Percentiles rank a stretch among this genome's conserved stretches.
Evolutionary conservation across 2,888 invertebrate species (phyloP).

Genomic region (Apotomis turbidana): DNA sequence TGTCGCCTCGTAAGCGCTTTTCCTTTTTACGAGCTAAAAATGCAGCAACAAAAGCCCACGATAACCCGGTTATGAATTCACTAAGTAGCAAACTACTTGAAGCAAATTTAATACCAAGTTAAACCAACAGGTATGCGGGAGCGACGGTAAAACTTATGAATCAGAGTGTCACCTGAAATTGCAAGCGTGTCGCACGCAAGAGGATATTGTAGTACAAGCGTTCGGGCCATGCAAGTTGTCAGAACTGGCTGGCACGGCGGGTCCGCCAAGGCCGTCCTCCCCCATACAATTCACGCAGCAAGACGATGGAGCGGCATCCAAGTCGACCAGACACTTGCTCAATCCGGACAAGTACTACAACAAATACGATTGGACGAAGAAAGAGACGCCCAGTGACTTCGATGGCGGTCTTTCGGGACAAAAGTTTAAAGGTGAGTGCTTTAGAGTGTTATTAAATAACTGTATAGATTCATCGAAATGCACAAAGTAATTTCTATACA

Average conservation of each 20-base stretch:
- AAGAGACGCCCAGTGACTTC: slow-evolving; percentile 79
- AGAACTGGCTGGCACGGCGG: slow-evolving; percentile 88
- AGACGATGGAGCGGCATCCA: slow-evolving; percentile 89
- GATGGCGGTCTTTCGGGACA: slow-evolving; percentile 71
- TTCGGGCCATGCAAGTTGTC: slow-evolving; percentile 90
- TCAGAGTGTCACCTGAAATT: slow-evolving; percentile 92
- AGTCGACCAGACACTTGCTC: slow-evolving; percentile 91
- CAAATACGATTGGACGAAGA: slow-evolving; percentile 84
- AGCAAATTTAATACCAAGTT: slow-evolving; percentile 30
- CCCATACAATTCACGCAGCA: slow-evolving; percentile 91
- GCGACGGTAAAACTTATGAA: slow-evolving; percentile 91
- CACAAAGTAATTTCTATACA: no score
- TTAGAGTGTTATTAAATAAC: neutral
- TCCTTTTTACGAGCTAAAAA: neutral
- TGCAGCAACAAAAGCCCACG: slow-evolving; percentile 5
- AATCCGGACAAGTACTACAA: slow-evolving; percentile 87
- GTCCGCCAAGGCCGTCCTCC: slow-evolving; percentile 90
- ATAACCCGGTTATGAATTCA: slow-evolving; percentile 19
- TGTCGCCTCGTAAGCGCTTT: neutral
- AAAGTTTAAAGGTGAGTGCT: slow-evolving; percentile 72
- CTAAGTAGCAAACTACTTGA: slow-evolving; percentile 16
- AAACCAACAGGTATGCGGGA: slow-evolving; percentile 86
- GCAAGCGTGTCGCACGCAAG: slow-evolving; percentile 92
- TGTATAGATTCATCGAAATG: no score
- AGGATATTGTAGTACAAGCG: slow-evolving; percentile 90